These are phyloP conservation scores for Cephus sareptanus DNA, from an alignment of 2,888 invertebrate genomes.

Conservation along the genomic window DNA sequence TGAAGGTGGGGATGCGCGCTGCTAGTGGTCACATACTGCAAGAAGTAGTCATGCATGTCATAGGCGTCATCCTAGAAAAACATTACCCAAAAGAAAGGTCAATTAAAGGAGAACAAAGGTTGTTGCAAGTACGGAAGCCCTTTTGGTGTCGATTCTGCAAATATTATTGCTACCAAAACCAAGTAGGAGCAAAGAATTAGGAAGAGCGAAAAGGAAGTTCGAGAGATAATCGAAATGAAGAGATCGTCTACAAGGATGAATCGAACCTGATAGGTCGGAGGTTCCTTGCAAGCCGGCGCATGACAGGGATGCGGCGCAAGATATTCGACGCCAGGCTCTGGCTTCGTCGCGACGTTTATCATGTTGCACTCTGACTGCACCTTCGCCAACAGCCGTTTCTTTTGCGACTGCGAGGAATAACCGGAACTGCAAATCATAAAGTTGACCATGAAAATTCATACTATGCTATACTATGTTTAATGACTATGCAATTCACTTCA, in stretches of 20 bases:
- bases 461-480: too few species aligned
- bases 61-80: constrained; percentile 62
- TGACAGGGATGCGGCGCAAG: constrained; percentile 66
- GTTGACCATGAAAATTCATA: not conserved
- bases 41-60: constrained; percentile 64
- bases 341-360: constrained; percentile 71
- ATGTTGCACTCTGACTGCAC: constrained; percentile 82
- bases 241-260: not conserved
- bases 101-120: constrained; percentile 8
- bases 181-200: not conserved
- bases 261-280: constrained; percentile 62
- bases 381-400: constrained; percentile 89
- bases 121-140: not conserved
- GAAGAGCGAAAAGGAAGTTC: not conserved
- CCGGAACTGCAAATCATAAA: constrained; percentile 52
- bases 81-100: constrained; percentile 36
- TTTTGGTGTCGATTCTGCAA: constrained; percentile 16
- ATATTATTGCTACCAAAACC: not conserved
- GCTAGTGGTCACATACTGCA: constrained; percentile 66
- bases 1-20: constrained; percentile 65
- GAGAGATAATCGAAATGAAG: not conserved
- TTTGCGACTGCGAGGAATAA: constrained; percentile 81
- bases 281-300: constrained; percentile 69
- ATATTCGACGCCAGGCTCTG: constrained; percentile 70
- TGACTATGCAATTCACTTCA: not conserved